phyloP scores from a whole-genome alignment of 2,113 vertebrate species.

The Phyllopteryx taeniolatus region DNA sequence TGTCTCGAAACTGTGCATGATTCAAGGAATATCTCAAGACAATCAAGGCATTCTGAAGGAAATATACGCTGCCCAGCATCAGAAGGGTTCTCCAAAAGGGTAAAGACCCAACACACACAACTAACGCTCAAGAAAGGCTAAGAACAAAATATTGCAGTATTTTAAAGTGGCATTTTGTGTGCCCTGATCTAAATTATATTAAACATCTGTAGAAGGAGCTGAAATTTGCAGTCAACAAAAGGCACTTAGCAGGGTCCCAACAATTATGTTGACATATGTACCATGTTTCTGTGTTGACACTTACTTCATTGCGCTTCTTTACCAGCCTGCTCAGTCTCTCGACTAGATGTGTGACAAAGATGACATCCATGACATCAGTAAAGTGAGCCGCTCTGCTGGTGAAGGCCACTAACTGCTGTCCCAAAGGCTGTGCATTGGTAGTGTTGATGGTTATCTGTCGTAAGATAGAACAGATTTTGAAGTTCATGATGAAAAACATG shows the following conservation, averaged over 20 bases:
- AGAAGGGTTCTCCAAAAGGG: no score
- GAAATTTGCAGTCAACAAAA: background rate
- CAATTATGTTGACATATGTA: background rate
- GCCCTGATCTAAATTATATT: background rate
- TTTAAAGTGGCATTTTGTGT: no score
- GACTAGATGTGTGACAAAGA: constrained; percentile 86
- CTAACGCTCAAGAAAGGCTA: no score
- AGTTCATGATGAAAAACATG: background rate
- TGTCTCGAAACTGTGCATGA: no score
- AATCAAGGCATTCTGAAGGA: no score
- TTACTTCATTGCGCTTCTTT: constrained; percentile 79
- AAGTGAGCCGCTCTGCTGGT: constrained; percentile 82
- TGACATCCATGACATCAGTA: constrained; percentile 85
- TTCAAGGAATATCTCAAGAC: no score
- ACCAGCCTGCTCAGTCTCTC: constrained; percentile 82
- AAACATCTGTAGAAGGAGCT: background rate
- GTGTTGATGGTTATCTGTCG: constrained; percentile 82
- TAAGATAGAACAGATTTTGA: background rate
- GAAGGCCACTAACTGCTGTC: constrained; percentile 80
- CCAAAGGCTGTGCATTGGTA: constrained; percentile 78
- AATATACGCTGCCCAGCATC: no score
- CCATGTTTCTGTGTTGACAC: constrained; percentile 19
- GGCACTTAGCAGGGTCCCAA: background rate
- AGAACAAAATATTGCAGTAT: no score
- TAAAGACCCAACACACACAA: no score